These are phyloP conservation scores for Henricia sp. DNA, from an alignment of 53 echinoderm and acorn worm species.

Conservation along the genomic window DNA sequence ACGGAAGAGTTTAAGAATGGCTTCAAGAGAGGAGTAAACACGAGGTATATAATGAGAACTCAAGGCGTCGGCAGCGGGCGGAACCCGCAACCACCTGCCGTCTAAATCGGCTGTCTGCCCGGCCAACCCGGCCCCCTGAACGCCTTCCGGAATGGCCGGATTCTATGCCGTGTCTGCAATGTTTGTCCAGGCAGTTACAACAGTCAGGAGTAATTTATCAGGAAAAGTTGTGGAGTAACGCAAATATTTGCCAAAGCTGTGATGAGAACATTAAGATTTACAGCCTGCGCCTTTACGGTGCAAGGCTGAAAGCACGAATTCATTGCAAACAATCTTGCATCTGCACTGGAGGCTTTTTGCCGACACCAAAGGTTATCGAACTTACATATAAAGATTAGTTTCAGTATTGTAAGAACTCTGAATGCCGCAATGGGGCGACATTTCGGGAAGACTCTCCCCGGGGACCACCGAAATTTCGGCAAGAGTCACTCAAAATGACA, in stretches of 20 bases:
- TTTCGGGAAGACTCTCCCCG: no score
- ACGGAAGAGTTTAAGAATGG: neutral
- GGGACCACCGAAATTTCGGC: no score
- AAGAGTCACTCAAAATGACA: no score
- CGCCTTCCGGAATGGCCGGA: slow-evolving; percentile 44
- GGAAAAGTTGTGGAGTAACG: slow-evolving; percentile 21
- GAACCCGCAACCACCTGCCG: slow-evolving; percentile 55
- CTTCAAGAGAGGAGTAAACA: slow-evolving; percentile 25
- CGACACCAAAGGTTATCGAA: no score
- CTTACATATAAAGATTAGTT: no score
- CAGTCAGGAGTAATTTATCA: slow-evolving; percentile 27
- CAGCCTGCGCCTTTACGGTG: neutral
- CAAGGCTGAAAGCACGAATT: no score
- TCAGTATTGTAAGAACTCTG: no score
- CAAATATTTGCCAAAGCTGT: slow-evolving; percentile 48
- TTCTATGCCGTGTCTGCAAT: slow-evolving; percentile 9
- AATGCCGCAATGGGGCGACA: no score
- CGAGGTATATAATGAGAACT: neutral
- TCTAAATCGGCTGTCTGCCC: slow-evolving; percentile 3
- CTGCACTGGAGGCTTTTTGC: no score
- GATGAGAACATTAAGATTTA: no score
- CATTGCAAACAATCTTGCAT: no score
- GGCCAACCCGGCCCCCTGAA: neutral
- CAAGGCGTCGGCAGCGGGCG: slow-evolving; percentile 21
- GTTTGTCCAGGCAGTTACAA: slow-evolving; percentile 22